Percentiles rank a stretch among this genome's conserved stretches.
These are phyloP conservation scores for Junco hyemalis DNA, from an alignment of 2,113 vertebrate genomes.

Conservation along the genomic window DNA sequence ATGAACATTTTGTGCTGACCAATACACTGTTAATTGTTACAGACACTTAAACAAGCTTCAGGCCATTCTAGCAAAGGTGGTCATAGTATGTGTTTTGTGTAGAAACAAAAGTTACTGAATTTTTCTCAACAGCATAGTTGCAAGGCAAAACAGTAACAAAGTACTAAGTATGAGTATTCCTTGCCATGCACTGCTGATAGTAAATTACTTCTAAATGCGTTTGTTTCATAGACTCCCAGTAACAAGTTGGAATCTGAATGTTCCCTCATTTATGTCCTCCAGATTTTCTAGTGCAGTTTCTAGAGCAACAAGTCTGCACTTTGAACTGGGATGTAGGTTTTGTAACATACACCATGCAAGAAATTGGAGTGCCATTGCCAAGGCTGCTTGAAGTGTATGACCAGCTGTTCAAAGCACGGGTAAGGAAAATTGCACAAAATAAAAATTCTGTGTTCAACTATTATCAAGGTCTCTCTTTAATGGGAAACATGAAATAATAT, in stretches of 20 bases:
- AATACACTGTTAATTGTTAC: not conserved
- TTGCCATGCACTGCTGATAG: not conserved
- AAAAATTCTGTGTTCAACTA: not conserved
- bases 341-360: constrained; percentile 91
- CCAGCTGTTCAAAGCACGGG: constrained; percentile 93
- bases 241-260: not conserved
- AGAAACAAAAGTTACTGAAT: not conserved
- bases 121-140: not conserved
- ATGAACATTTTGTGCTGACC: not conserved
- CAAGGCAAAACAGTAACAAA: not conserved
- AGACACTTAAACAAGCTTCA: not conserved
- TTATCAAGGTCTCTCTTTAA: not conserved
- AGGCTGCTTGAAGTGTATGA: constrained; percentile 93
- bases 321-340: constrained; percentile 94
- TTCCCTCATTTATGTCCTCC: not conserved
- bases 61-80: not conserved
- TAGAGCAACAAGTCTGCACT: constrained; percentile 93
- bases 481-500: not conserved
- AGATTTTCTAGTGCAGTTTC: constrained; percentile 93
- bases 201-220: not conserved
- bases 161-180: not conserved
- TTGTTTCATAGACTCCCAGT: not conserved
- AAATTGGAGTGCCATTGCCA: constrained; percentile 89
- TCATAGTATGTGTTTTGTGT: not conserved
- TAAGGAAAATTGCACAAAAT: constrained; percentile 61